Conservation (phyloP, 2,888 invertebrate genomes). For the Drosophila pseudotalamancana region DNA sequence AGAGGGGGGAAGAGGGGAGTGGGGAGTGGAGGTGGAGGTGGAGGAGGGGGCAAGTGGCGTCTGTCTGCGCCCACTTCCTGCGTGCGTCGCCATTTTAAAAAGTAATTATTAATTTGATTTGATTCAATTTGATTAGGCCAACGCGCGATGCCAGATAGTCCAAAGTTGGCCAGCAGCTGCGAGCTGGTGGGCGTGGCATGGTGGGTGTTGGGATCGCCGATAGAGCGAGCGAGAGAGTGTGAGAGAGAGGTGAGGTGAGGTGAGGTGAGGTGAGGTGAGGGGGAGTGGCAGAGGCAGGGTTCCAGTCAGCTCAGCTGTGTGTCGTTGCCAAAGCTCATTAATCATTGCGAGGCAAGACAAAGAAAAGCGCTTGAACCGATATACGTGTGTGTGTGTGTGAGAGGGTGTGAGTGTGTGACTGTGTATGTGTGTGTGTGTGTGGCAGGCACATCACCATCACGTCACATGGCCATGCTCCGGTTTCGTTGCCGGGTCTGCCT, state of each 20-base stretch:
- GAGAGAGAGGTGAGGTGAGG: too few relatives aligned
- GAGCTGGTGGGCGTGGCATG: conserved; percentile 41
- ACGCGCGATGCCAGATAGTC: conserved; percentile 53
- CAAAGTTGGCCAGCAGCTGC: neutral
- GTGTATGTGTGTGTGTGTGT: neutral
- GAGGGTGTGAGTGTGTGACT: neutral
- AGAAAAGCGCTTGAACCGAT: conserved; percentile 8
- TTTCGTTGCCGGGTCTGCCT: conserved; percentile 37
- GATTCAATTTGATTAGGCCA: conserved; percentile 78
- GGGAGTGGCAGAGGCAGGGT: neutral
- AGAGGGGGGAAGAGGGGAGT: neutral
- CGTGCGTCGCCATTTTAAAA: conserved; percentile 66
- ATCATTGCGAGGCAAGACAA: conserved; percentile 57
- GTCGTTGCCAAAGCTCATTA: conserved; percentile 69
- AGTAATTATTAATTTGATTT: conserved; percentile 80
- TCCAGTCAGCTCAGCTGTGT: conserved; percentile 30
- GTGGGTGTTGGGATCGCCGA: conserved; percentile 44
- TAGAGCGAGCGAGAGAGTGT: too few relatives aligned
- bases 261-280: too few relatives aligned
- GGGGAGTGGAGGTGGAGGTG: too few relatives aligned
- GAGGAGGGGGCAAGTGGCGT: neutral
- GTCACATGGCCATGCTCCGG: conserved; percentile 46
- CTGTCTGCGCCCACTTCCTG: conserved; percentile 62
- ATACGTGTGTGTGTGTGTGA: neutral
- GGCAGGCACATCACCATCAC: conserved; percentile 45